These are phyloP conservation scores for Mastomys natalensis DNA, from an alignment of 2,113 vertebrate genomes.

Conservation along the genomic window DNA sequence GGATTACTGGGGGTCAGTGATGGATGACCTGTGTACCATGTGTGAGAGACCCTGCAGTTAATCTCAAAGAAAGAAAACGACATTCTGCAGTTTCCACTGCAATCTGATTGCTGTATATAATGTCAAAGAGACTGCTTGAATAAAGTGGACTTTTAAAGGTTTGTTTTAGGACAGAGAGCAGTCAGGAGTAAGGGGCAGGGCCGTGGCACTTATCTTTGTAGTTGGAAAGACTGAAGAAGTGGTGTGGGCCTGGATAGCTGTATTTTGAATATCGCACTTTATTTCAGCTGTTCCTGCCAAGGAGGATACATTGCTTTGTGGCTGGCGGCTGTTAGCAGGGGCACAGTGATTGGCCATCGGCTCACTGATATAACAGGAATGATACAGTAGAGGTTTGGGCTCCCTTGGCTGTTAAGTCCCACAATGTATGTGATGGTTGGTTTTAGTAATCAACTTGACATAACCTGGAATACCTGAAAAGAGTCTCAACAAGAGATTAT, in stretches of 20 bases:
- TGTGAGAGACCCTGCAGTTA: background rate
- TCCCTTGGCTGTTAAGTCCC: background rate
- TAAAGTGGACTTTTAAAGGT: background rate
- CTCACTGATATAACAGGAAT: background rate
- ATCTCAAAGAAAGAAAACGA: background rate
- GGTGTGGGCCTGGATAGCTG: background rate
- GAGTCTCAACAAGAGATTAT: background rate
- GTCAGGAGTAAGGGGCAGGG: background rate
- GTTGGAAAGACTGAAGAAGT: background rate
- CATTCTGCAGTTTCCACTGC: background rate
- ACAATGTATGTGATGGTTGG: background rate
- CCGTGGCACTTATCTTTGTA: background rate
- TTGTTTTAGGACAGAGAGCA: background rate
- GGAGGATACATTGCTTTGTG: background rate
- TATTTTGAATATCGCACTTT: background rate
- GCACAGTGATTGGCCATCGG: rapidly evolving
- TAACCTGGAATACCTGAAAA: background rate
- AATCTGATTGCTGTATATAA: background rate
- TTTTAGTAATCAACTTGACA: background rate
- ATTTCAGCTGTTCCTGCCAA: background rate
- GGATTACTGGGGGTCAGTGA: background rate
- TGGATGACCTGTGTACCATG: background rate
- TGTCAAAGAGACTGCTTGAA: background rate
- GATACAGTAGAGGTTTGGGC: background rate
- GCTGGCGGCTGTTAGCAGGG: background rate